Conservation (phyloP, 2,113 vertebrate species). For the Neolamprologus modestus region DNA sequence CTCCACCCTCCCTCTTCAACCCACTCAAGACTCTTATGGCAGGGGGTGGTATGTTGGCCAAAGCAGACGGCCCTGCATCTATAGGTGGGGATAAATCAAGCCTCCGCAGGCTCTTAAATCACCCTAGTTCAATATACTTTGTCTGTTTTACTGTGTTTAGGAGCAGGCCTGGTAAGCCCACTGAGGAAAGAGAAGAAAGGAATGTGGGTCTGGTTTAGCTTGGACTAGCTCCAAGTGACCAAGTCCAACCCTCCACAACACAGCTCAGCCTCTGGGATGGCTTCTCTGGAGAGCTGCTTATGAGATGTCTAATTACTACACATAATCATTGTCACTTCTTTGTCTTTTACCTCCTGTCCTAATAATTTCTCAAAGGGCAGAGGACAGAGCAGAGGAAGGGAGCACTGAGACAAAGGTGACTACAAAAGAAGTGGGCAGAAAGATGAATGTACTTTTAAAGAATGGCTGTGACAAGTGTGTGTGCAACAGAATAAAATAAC, state of each 20-base stretch:
- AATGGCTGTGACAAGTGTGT: not conserved
- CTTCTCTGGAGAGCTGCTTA: constrained; percentile 15
- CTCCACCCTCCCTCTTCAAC: not conserved
- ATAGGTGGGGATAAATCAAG: constrained; percentile 37
- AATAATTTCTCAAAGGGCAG: not conserved
- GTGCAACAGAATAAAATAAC: constrained; percentile 16
- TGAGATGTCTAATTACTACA: constrained; percentile 50
- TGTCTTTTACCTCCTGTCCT: not conserved
- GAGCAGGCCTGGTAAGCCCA: not conserved
- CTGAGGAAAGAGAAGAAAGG: not conserved
- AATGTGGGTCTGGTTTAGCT: not conserved
- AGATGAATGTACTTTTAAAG: not conserved
- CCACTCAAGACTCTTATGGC: not conserved
- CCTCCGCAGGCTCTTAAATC: constrained; percentile 41
- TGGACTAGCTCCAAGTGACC: not conserved
- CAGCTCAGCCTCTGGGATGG: not conserved
- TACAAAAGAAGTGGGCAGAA: not conserved
- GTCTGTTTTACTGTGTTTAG: not conserved
- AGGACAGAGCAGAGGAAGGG: not conserved
- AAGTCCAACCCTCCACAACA: not conserved
- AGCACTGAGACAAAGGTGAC: not conserved
- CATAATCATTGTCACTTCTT: not conserved
- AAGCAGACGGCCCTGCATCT: not conserved
- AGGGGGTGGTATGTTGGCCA: not conserved
- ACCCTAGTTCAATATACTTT: constrained; percentile 27